phyloP scores from a whole-genome alignment of 2,888 invertebrate species.

The Rhopalosiphum nymphaeae region DNA sequence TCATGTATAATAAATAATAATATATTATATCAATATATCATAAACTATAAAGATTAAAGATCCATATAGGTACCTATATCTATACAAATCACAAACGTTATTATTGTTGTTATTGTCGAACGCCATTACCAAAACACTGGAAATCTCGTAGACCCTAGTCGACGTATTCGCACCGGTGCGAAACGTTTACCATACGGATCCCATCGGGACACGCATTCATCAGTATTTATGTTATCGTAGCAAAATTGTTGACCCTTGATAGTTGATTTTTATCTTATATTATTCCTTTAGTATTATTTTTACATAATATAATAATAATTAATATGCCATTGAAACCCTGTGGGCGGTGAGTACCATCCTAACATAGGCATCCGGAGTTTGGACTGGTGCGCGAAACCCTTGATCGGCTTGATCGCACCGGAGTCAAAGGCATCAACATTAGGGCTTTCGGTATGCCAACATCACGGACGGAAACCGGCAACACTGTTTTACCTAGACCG shows the following conservation, averaged over 20 bases:
- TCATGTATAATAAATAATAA: background rate
- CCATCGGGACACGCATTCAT: background rate
- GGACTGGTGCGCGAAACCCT: background rate
- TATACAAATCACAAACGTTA: background rate
- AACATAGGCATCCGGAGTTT: too few relatives aligned
- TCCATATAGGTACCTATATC: background rate
- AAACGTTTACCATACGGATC: background rate
- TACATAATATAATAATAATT: too few relatives aligned
- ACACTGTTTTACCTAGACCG: background rate
- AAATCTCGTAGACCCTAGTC: conserved; percentile 52
- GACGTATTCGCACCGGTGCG: background rate
- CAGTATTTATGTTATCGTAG: background rate
- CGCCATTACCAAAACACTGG: conserved; percentile 64
- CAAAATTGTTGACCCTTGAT: background rate
- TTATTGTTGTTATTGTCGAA: conserved; percentile 51
- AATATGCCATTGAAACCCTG: background rate
- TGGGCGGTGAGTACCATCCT: too few relatives aligned
- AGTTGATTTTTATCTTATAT: background rate
- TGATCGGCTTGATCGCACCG: background rate
- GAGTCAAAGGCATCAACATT: background rate
- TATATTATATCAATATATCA: background rate
- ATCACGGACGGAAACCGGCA: background rate
- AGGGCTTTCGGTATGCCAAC: background rate
- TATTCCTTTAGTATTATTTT: background rate
- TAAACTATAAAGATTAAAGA: background rate